Evolutionary conservation across 2,888 invertebrate species (phyloP).

Genomic region (Merodon equestris): DNA sequence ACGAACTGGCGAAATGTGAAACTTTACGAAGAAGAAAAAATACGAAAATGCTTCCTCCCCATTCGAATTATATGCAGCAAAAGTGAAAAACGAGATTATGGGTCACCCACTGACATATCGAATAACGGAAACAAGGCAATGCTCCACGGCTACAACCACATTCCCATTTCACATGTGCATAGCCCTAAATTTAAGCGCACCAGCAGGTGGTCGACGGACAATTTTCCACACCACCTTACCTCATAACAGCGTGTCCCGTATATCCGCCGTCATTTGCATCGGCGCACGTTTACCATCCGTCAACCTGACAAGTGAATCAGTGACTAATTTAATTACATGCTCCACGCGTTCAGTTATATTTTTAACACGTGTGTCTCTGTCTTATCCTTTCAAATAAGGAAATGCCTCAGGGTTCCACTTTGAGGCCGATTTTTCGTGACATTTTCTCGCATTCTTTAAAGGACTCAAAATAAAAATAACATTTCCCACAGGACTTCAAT

Average conservation of each 20-base stretch:
- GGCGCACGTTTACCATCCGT: conserved; percentile 34
- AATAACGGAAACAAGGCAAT: conserved; percentile 52
- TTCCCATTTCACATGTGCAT: conserved; percentile 13
- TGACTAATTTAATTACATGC: conserved; percentile 9
- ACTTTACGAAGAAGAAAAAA: background rate
- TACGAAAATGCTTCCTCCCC: conserved; percentile 13
- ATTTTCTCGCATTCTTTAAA: conserved; percentile 11
- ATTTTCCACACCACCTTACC: background rate
- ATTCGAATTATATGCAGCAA: conserved; percentile 19
- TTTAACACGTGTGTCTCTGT: no score
- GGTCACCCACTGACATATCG: conserved; percentile 60
- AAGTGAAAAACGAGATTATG: conserved; percentile 23
- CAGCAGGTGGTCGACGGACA: conserved; percentile 54
- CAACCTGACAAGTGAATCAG: conserved; percentile 38
- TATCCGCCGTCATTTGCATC: background rate
- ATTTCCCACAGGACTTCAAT: conserved; percentile 28
- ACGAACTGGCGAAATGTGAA: conserved; percentile 15
- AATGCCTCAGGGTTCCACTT: conserved; percentile 14
- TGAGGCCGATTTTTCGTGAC: conserved; percentile 20
- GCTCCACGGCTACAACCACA: background rate
- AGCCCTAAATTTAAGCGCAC: conserved; percentile 28
- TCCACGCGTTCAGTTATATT: no score
- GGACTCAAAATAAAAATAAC: conserved; percentile 33
- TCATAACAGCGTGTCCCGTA: background rate
- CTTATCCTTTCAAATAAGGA: no score